These are phyloP conservation scores for Brachypalpus laphriformis DNA, from an alignment of 2,888 invertebrate species.

Conservation along the genomic window DNA sequence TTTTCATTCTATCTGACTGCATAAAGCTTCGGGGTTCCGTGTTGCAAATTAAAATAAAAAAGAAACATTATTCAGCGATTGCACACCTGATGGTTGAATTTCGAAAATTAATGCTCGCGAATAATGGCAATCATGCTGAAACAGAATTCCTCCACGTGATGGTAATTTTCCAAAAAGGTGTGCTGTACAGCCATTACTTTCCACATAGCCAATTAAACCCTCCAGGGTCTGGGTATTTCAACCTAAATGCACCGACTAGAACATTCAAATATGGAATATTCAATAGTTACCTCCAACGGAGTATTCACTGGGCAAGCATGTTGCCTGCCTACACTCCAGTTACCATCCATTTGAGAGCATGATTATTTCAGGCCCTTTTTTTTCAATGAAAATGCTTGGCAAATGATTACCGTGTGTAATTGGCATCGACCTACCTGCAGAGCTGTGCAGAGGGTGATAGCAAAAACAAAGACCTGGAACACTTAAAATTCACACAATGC, in stretches of 20 bases:
- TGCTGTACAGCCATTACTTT: conserved; percentile 29
- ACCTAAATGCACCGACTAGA: conserved; percentile 29
- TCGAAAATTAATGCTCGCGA: conserved; percentile 48
- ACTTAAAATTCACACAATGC: conserved; percentile 59
- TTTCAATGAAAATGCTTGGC: conserved; percentile 12
- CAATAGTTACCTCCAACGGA: conserved; percentile 14
- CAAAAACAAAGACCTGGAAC: conserved; percentile 27
- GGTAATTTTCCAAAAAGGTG: conserved; percentile 42
- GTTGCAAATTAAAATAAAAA: background rate
- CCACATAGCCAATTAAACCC: conserved; percentile 41
- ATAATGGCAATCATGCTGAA: conserved; percentile 30
- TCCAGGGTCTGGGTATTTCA: conserved; percentile 24
- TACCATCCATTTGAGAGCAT: conserved; percentile 47
- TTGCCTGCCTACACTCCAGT: background rate
- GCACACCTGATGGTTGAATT: conserved; percentile 45
- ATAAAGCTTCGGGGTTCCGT: background rate
- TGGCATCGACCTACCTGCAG: background rate
- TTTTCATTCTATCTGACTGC: conserved; percentile 14
- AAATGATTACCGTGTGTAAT: conserved; percentile 32
- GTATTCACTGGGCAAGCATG: background rate
- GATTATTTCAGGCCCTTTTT: conserved; percentile 41
- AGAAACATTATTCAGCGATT: conserved; percentile 36
- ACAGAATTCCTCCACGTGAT: conserved; percentile 24
- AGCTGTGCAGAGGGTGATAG: background rate
- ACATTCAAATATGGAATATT: conserved; percentile 16